Conservation (phyloP, 2,113 vertebrate genomes). For the Atlantisia rogersi region DNA sequence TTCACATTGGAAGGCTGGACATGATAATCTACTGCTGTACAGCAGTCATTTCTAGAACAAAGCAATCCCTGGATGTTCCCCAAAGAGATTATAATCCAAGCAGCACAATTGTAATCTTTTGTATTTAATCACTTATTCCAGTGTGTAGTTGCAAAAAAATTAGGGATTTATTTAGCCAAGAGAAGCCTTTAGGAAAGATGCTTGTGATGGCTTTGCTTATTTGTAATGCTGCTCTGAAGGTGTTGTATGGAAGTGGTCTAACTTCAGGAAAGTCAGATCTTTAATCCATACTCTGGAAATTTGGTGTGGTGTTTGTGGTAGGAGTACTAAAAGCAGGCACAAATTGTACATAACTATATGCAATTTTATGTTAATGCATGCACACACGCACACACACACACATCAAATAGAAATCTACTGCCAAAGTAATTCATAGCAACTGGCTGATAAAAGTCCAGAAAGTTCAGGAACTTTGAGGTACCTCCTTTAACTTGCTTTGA, state of each 20-base stretch:
- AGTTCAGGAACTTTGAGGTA: neutral
- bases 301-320: neutral
- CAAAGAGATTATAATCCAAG: neutral
- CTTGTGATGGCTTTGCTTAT: neutral
- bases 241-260: neutral
- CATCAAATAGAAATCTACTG: neutral
- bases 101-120: neutral
- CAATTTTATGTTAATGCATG: neutral
- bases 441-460: neutral
- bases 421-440: conserved; percentile 5
- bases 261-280: neutral
- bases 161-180: neutral
- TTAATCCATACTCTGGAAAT: neutral
- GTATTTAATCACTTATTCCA: neutral
- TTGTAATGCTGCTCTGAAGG: neutral
- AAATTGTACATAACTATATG: neutral
- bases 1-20: neutral
- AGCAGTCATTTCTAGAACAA: neutral
- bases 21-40: neutral
- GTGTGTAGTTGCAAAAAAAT: neutral
- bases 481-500: conserved; percentile 4
- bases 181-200: neutral
- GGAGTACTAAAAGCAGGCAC: neutral
- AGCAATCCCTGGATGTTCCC: neutral
- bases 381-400: too few species aligned